phyloP scores from a whole-genome alignment of 2,888 invertebrate species.

The Tuberolachnus salignus region DNA sequence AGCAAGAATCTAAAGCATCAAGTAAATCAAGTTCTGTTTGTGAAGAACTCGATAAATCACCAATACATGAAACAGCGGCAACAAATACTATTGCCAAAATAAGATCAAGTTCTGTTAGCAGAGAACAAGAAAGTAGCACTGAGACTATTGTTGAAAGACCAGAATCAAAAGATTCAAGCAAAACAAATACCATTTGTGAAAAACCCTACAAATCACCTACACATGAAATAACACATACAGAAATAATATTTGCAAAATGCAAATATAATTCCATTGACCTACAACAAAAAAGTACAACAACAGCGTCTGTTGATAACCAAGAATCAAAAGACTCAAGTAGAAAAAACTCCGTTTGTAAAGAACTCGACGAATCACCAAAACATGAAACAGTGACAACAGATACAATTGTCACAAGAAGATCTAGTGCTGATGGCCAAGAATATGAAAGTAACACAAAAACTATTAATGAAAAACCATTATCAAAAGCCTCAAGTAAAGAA shows the following conservation, averaged over 20 bases:
- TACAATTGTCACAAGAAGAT: neutral
- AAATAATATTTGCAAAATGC: fast-evolving
- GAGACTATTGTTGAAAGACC: too few relatives aligned
- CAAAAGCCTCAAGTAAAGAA: neutral
- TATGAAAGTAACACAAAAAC: neutral
- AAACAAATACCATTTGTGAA: neutral
- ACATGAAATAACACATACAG: neutral
- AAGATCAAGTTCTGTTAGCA: neutral
- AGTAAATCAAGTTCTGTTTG: neutral
- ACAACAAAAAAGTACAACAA: neutral
- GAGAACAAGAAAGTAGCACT: neutral
- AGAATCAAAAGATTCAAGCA: neutral
- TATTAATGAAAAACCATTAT: neutral
- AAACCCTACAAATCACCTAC: neutral
- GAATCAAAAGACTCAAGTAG: neutral
- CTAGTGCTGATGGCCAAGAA: neutral
- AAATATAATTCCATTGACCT: neutral
- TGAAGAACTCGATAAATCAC: neutral
- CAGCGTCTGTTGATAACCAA: too few relatives aligned
- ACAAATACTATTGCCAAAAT: neutral
- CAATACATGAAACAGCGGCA: neutral
- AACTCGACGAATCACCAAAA: neutral
- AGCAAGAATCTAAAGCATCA: neutral
- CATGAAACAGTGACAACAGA: neutral
- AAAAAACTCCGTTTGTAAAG: neutral